phyloP scores from a whole-genome alignment of 2,113 vertebrate genomes.

The Loxodonta africana region DNA sequence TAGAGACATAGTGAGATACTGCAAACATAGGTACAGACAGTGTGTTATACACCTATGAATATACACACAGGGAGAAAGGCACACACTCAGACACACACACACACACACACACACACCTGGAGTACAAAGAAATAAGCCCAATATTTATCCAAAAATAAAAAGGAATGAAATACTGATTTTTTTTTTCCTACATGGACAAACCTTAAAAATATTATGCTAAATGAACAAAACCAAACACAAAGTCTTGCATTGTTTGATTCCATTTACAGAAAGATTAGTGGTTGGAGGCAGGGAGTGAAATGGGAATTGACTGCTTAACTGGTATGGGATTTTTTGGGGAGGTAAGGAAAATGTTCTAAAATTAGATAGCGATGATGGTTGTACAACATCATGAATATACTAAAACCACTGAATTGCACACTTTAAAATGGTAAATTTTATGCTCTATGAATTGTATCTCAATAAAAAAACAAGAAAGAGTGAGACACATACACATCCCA shows the following conservation, averaged over 20 bases:
- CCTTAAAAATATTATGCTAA: neutral
- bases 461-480: neutral
- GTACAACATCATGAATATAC: neutral
- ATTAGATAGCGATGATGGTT: neutral
- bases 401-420: neutral
- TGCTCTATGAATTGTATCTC: slow-evolving; percentile 9
- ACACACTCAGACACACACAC: fast-evolving
- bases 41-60: neutral
- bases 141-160: slow-evolving; percentile 9
- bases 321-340: neutral
- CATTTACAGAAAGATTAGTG: slow-evolving; percentile 8
- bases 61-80: neutral
- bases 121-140: neutral
- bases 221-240: neutral
- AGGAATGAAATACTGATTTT: neutral
- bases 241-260: neutral
- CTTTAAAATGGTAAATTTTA: slow-evolving; percentile 36
- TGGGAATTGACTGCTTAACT: neutral
- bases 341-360: no score
- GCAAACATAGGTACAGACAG: neutral
- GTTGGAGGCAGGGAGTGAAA: neutral
- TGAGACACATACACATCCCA: neutral
- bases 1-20: neutral
- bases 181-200: neutral
- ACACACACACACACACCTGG: neutral